Conservation (phyloP, 1,140 invertebrate species). For the Brachionus sp. region DNA sequence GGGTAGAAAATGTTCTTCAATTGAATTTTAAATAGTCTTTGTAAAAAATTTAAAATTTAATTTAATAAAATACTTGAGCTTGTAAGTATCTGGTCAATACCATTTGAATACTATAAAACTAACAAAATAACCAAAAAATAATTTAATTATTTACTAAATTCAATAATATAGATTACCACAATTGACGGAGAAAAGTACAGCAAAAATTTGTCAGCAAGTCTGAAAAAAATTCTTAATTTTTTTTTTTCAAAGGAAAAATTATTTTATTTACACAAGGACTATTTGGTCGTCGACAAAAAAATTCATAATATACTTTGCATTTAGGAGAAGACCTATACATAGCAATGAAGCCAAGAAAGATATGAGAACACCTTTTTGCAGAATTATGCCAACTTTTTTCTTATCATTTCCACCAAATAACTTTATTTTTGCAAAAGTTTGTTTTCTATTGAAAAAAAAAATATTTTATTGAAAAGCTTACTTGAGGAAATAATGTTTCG, state of each 20-base stretch:
- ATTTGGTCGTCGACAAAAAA: background rate
- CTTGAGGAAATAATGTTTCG: constrained; percentile 23
- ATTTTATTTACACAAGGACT: background rate
- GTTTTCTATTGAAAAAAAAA: too few relatives aligned
- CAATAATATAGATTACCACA: background rate
- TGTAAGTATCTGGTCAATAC: background rate
- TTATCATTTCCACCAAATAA: background rate
- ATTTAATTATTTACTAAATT: background rate
- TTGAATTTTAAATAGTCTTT: background rate
- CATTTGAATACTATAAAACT: constrained; percentile 23
- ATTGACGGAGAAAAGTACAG: constrained; percentile 20
- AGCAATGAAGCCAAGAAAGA: background rate
- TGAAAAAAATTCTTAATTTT: background rate
- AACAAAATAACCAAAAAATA: background rate
- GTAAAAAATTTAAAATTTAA: background rate
- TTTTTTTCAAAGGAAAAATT: too few relatives aligned
- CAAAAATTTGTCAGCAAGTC: background rate
- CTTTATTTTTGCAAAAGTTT: too few relatives aligned
- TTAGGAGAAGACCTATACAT: background rate
- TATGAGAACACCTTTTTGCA: background rate
- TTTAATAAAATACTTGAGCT: constrained; percentile 20
- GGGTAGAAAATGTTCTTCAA: constrained; percentile 25
- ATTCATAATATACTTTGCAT: constrained; percentile 18
- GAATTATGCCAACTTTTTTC: constrained; percentile 22
- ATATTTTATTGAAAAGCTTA: background rate